Base-by-base conservation (phyloP, 2,888 invertebrate species). In the Camptogramma bilineatum region DNA sequence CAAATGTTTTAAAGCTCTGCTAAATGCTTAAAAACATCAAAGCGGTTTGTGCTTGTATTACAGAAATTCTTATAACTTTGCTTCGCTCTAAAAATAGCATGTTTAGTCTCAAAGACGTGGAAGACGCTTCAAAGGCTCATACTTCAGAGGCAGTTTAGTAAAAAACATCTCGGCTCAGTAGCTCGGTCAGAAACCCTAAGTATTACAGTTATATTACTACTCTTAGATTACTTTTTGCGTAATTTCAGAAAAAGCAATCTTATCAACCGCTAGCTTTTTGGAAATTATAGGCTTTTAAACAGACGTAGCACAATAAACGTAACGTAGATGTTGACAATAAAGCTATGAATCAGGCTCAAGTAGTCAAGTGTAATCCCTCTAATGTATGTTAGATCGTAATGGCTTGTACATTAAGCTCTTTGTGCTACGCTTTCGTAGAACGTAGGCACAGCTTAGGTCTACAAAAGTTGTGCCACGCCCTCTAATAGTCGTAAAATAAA, bases 101-200 rank as follows among this genome's bases (percentile, higher is more conserved):
- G 46, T 57, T 62, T 34, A 24, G 31, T 62, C 57, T 34, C 56
- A 44, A 55, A 60, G 55, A 51, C 39, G 42, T 55, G 24, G 31
- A 56, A 47, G 60, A 57, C 18, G 62, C 52, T 62, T 69, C 62
- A 62, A 66, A 64, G 61, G 54, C 17, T 19, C 28, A 31, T 53
- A 57, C 34, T 53, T 52, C 52, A 42, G 54, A 21, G 28, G 47
- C 54, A 47, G 58, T 50, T 53, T 31, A 44, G 48, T 62, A 39
- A 54, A 57, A 63, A 60, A 58, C 54, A 56, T 52, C 44, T 51
- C 55, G 34, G 61, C 53, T 65, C 60, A 47, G 52, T 68, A 48
- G 50, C 18, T 53, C 47, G 24, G n/a, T 44, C 42, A 48, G 55
- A 46, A 19, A 18, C 47, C 9, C 13, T 28, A 17, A 17, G 4